phyloP scores from a whole-genome alignment of 1,140 invertebrate species.

The Onthophagus taurus region DNA sequence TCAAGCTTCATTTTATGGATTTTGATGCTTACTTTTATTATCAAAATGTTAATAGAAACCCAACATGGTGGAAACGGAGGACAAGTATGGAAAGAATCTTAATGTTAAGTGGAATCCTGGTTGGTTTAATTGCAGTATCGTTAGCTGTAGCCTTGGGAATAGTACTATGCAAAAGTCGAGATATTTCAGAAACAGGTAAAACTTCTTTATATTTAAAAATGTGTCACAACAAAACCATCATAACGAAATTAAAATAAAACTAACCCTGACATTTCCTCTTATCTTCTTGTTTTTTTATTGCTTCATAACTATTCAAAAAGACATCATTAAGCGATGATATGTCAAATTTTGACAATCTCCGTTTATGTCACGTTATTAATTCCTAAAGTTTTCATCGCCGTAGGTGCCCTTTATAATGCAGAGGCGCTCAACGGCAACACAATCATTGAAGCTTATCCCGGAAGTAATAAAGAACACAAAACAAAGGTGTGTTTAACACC shows the following conservation, averaged over 20 bases:
- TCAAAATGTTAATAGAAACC: too few relatives aligned
- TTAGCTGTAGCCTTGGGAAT: conserved; percentile 56
- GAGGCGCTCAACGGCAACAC: conserved; percentile 35
- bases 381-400: conserved; percentile 9
- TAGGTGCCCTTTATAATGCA: conserved; percentile 34
- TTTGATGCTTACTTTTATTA: too few relatives aligned
- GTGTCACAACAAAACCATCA: background rate
- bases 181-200: conserved; percentile 12
- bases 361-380: conserved; percentile 14
- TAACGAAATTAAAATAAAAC: background rate
- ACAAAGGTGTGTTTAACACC: conserved; percentile 51
- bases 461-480: conserved; percentile 26
- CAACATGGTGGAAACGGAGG: conserved; percentile 78
- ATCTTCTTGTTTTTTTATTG: too few relatives aligned
- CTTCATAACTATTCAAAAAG: too few relatives aligned
- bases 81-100: conserved; percentile 68
- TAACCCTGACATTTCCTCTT: too few relatives aligned
- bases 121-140: conserved; percentile 53
- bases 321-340: conserved; percentile 13
- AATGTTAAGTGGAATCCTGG: conserved; percentile 53
- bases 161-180: conserved; percentile 34
- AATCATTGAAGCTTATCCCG: conserved; percentile 19
- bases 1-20: too few relatives aligned
- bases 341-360: conserved; percentile 6
- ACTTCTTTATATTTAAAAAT: background rate